These are phyloP conservation scores for Girardinichthys multiradiatus DNA, from an alignment of 2,113 vertebrate genomes.

Conservation along the genomic window DNA sequence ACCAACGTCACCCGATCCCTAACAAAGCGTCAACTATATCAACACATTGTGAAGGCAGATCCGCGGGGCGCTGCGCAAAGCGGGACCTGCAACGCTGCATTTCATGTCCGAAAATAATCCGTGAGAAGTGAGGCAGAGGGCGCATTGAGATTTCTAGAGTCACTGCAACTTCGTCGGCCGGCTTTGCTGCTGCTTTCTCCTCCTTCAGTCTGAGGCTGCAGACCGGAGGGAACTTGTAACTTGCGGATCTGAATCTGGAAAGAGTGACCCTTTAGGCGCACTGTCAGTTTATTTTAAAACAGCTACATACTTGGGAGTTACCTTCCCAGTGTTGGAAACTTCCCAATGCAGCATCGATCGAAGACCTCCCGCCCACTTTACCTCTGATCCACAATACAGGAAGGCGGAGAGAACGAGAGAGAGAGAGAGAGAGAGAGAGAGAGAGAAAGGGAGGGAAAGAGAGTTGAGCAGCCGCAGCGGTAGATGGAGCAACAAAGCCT, in stretches of 20 bases:
- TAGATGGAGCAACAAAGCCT: constrained; percentile 69
- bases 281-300: constrained; percentile 5
- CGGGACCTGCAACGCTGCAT: constrained; percentile 35
- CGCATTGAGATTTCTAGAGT: constrained; percentile 36
- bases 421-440: constrained; percentile 3
- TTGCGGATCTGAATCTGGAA: constrained; percentile 34
- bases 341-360: constrained; percentile 67
- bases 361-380: constrained; percentile 72
- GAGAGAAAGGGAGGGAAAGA: constrained; percentile 37
- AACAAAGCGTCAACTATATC: constrained; percentile 62
- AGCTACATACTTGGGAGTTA: constrained; percentile 29
- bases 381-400: constrained; percentile 50
- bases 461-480: constrained; percentile 53
- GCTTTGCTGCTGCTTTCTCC: constrained; percentile 7
- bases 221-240: constrained; percentile 25
- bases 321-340: constrained; percentile 65
- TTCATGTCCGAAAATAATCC: background rate
- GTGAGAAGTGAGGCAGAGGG: background rate
- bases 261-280: constrained; percentile 38
- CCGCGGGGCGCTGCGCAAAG: constrained; percentile 47
- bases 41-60: constrained; percentile 63
- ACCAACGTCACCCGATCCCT: constrained; percentile 73
- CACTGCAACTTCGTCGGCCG: constrained; percentile 49
- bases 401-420: constrained; percentile 23
- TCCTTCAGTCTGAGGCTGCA: constrained; percentile 23